These are phyloP conservation scores for Cynaeus angustus DNA, from an alignment of 2,888 invertebrate genomes.

Conservation along the genomic window DNA sequence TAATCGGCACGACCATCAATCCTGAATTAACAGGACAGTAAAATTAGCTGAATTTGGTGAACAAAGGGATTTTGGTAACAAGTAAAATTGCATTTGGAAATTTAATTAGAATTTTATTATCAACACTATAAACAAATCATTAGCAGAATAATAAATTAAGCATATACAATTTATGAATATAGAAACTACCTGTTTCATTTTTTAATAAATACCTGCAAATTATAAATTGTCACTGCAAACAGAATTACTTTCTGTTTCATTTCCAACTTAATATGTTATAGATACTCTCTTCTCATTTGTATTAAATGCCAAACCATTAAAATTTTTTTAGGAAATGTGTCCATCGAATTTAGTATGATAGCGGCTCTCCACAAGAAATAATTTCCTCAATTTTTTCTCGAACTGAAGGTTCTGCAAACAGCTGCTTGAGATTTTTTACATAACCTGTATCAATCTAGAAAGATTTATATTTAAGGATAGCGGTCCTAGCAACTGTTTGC, in stretches of 20 bases:
- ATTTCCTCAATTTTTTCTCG: slow-evolving; percentile 36
- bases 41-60: slow-evolving; percentile 29
- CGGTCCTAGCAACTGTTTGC: slow-evolving; percentile 14
- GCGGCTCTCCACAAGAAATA: slow-evolving; percentile 26
- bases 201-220: slow-evolving; percentile 38
- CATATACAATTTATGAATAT: too few species aligned
- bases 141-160: slow-evolving; percentile 32
- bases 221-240: slow-evolving; percentile 37
- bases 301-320: slow-evolving; percentile 28
- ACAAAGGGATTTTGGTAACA: slow-evolving; percentile 29
- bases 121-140: slow-evolving; percentile 28
- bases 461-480: slow-evolving; percentile 24
- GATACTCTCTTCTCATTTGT: slow-evolving; percentile 28
- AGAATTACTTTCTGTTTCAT: slow-evolving; percentile 30
- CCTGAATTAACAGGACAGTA: slow-evolving; percentile 26
- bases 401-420: slow-evolving; percentile 39
- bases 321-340: slow-evolving; percentile 37
- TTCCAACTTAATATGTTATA: slow-evolving; percentile 39
- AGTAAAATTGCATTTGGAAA: slow-evolving; percentile 29
- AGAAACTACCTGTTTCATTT: slow-evolving; percentile 33
- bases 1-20: slow-evolving; percentile 42
- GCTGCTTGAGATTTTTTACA: slow-evolving; percentile 31
- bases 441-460: slow-evolving; percentile 41
- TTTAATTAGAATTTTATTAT: slow-evolving; percentile 31
- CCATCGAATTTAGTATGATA: slow-evolving; percentile 41